Percentiles rank a stretch among this genome's conserved stretches.
These are phyloP conservation scores for Xestoiulus laeticollis DNA, from an alignment of 2,888 invertebrate species.

Conservation along the genomic window DNA sequence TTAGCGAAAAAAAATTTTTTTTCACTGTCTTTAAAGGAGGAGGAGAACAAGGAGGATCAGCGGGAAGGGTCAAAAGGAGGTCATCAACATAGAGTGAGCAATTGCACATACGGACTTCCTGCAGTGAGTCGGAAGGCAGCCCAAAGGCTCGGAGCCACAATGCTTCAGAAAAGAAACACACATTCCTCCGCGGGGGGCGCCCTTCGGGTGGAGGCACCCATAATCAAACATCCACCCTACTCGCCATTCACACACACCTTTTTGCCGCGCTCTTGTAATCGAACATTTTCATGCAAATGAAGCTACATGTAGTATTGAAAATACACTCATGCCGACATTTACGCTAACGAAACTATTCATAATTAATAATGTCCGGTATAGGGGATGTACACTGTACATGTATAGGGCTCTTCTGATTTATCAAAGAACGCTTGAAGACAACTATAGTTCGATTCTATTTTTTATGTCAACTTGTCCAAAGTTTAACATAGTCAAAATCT, in stretches of 20 bases:
- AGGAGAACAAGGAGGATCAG: slow-evolving; percentile 36
- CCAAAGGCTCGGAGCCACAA: slow-evolving; percentile 3
- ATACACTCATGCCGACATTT: not conserved
- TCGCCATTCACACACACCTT: not conserved
- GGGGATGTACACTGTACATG: not conserved
- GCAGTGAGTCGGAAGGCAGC: slow-evolving; percentile 33
- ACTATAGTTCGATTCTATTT: not conserved
- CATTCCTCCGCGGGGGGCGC: slow-evolving; percentile 27
- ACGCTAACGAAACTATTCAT: not conserved
- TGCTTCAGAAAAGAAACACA: slow-evolving; percentile 19
- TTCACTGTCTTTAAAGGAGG: slow-evolving; percentile 10
- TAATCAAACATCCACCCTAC: not conserved
- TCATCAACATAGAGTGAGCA: slow-evolving; percentile 18
- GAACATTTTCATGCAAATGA: slow-evolving; percentile 16
- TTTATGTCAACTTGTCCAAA: not conserved
- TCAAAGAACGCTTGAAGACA: not conserved
- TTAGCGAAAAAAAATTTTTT: not conserved
- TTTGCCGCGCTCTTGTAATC: not conserved
- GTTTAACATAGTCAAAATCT: not conserved
- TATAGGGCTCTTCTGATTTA: no score
- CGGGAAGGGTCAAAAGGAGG: slow-evolving; percentile 23
- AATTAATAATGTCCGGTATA: not conserved
- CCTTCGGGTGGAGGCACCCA: slow-evolving; percentile 17
- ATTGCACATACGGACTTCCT: slow-evolving; percentile 21
- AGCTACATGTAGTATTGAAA: no score